Evolutionary conservation across 2,113 vertebrate species (phyloP).

Genomic region (Limnothrissa miodon): DNA sequence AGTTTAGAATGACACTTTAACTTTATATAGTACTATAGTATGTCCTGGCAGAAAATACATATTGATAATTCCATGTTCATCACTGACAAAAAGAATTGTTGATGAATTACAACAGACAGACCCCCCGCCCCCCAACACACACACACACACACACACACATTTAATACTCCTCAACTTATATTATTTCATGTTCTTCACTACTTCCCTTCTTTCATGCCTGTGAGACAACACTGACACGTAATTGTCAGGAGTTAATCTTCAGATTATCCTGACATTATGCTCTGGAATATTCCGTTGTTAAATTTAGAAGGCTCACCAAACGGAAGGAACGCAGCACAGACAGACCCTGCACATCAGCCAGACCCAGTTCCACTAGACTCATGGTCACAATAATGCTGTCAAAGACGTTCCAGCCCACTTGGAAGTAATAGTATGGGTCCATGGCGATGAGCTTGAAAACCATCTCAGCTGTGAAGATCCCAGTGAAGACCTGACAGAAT

Average conservation of each 20-base stretch:
- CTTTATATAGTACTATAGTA: too few relatives aligned
- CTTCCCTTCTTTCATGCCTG: too few relatives aligned
- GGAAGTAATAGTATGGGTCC: conserved; percentile 93
- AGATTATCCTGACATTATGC: not conserved
- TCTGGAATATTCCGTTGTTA: too few relatives aligned
- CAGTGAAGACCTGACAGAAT: conserved; percentile 84
- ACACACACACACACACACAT: too few relatives aligned
- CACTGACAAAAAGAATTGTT: not conserved
- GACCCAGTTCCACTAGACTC: conserved; percentile 88
- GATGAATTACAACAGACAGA: not conserved
- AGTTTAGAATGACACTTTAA: conserved; percentile 13
- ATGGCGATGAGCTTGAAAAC: conserved; percentile 89
- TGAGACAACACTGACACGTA: not conserved
- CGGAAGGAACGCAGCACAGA: conserved; percentile 95
- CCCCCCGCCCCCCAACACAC: too few relatives aligned
- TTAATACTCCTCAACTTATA: too few relatives aligned
- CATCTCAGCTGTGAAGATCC: conserved; percentile 95
- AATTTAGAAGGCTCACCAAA: conserved; percentile 70
- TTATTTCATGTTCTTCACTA: too few relatives aligned
- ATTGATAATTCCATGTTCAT: not conserved
- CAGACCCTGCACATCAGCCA: conserved; percentile 86
- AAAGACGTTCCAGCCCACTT: conserved; percentile 96
- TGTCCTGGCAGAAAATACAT: not conserved
- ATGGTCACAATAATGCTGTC: conserved; percentile 95
- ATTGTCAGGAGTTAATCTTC: not conserved